Percentiles rank a stretch among this genome's conserved stretches.
phyloP scores from a whole-genome alignment of 2,113 vertebrate genomes.

The Malurus cyaneus region DNA sequence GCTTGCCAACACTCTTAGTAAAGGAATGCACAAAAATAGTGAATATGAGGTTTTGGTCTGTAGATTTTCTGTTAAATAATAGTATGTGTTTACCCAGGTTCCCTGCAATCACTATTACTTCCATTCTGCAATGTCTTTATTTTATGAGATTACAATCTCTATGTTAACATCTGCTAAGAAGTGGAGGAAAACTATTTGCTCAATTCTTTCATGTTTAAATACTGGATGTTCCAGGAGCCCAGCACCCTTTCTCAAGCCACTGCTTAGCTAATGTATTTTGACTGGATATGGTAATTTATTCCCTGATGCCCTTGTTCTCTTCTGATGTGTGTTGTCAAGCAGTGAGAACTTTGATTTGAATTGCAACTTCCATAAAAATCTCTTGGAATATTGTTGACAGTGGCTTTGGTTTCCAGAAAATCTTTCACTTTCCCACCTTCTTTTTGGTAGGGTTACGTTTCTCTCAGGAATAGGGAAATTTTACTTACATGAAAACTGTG shows the following conservation, averaged over 20 bases:
- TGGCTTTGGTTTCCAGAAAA: not conserved
- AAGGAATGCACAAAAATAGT: not conserved
- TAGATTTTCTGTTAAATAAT: not conserved
- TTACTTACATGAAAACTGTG: not conserved
- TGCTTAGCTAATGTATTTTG: not conserved
- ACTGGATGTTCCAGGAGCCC: not conserved
- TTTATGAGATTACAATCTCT: not conserved
- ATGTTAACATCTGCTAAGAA: not conserved
- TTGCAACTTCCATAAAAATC: not conserved
- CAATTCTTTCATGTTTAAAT: not conserved
- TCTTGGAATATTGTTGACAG: not conserved
- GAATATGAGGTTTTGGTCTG: rapidly evolving
- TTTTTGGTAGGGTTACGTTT: not conserved
- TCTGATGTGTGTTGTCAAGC: not conserved
- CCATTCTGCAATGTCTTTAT: not conserved
- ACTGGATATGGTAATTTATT: not conserved
- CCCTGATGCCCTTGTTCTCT: not conserved
- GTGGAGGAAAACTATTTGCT: not conserved
- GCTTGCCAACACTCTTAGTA: not conserved
- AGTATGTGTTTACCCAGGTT: not conserved
- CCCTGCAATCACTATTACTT: not conserved
- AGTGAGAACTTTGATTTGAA: not conserved
- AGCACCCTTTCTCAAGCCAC: not conserved
- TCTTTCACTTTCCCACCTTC: not conserved
- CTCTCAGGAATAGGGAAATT: not conserved